Conservation (phyloP, 2,113 vertebrate species). For the Caretta caretta region DNA sequence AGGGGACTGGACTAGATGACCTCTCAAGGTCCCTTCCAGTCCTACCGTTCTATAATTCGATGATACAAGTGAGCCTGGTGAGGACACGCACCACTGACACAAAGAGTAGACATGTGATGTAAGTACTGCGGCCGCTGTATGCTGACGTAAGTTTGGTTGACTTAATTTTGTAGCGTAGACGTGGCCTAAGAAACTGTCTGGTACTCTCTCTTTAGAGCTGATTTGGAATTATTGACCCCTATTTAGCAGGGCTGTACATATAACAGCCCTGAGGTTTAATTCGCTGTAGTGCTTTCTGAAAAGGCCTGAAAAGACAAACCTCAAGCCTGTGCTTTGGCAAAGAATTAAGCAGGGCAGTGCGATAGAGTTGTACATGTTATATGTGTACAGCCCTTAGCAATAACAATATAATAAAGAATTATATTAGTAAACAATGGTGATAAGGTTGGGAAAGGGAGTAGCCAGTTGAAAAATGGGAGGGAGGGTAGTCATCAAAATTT, state of each 20-base stretch:
- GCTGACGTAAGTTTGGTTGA: too few relatives aligned
- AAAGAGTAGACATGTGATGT: too few relatives aligned
- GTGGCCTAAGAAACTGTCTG: background rate
- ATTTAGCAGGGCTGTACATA: background rate
- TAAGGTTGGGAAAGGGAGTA: conserved; percentile 53
- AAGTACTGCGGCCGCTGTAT: too few relatives aligned
- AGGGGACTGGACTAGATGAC: too few relatives aligned
- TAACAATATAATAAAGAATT: conserved; percentile 49
- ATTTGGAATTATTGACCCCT: conserved; percentile 7
- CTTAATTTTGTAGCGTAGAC: too few relatives aligned
- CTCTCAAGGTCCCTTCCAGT: too few relatives aligned
- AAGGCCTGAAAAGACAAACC: background rate
- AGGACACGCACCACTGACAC: too few relatives aligned
- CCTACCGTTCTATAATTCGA: too few relatives aligned
- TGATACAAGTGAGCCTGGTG: background rate
- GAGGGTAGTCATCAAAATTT: conserved; percentile 66
- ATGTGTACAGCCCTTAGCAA: background rate
- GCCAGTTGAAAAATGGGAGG: conserved; percentile 61
- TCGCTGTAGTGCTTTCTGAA: background rate
- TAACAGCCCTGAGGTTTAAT: background rate
- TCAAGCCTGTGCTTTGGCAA: background rate
- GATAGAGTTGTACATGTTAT: background rate
- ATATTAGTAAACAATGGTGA: conserved; percentile 51
- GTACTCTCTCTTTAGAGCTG: conserved; percentile 4
- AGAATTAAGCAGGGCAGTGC: background rate